These are phyloP conservation scores for Arge pagana DNA, from an alignment of 2,888 invertebrate species.

Conservation along the genomic window DNA sequence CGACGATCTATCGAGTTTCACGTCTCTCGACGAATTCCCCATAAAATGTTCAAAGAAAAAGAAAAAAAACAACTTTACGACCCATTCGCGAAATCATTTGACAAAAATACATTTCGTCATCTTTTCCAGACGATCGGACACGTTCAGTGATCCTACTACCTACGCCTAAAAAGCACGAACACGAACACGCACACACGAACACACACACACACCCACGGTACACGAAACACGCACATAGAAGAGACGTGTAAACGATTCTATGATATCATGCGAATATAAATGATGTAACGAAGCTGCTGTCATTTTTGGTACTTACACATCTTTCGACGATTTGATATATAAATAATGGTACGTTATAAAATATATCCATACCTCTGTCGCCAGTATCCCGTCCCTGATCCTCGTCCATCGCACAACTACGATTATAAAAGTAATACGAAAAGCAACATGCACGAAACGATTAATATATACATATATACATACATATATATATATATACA, in stretches of 20 bases:
- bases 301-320: slow-evolving; percentile 52
- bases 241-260: neutral
- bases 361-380: neutral
- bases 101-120: no score
- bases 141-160: slow-evolving; percentile 11
- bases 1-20: no score
- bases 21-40: no score
- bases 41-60: no score
- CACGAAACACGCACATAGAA: neutral
- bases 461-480: slow-evolving; percentile 2
- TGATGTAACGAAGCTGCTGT: slow-evolving; percentile 46
- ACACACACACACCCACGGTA: neutral
- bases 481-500: neutral
- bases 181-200: no score
- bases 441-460: no score
- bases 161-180: slow-evolving; percentile 1
- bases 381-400: slow-evolving; percentile 1
- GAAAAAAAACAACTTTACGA: no score
- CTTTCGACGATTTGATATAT: slow-evolving; percentile 37
- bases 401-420: neutral
- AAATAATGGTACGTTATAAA: slow-evolving; percentile 28
- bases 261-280: neutral
- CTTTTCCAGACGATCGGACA: slow-evolving; percentile 4
- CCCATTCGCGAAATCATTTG: no score
- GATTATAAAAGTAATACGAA: no score